These are phyloP conservation scores for Aleiodes leptofemur DNA, from an alignment of 2,888 invertebrate species.

Conservation along the genomic window DNA sequence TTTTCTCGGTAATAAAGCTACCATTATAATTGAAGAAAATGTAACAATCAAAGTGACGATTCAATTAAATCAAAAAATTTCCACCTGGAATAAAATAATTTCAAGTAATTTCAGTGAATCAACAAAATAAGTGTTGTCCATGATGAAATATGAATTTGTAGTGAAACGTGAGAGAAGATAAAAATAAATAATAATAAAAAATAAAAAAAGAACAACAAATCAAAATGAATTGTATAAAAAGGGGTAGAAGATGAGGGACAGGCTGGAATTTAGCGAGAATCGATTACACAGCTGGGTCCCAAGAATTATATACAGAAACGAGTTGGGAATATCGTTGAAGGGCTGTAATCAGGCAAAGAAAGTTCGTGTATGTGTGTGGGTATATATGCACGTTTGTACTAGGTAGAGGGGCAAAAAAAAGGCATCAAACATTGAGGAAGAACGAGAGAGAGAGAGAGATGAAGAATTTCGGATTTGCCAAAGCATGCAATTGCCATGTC, in stretches of 20 bases:
- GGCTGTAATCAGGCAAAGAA: slow-evolving; percentile 43
- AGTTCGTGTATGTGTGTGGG: slow-evolving; percentile 14
- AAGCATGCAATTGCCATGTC: slow-evolving; percentile 37
- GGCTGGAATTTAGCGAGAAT: slow-evolving; percentile 44
- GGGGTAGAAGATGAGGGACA: slow-evolving; percentile 11
- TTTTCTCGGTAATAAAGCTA: slow-evolving; percentile 40
- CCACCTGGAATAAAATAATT: too few species aligned
- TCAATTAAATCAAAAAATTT: not conserved
- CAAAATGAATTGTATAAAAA: slow-evolving; percentile 1
- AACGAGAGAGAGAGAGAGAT: not conserved
- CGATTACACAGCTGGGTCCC: slow-evolving; percentile 40
- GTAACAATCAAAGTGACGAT: slow-evolving; percentile 27
- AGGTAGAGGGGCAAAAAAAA: not conserved
- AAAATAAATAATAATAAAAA: not conserved
- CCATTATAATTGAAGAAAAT: slow-evolving; percentile 28
- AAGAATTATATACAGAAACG: slow-evolving; percentile 42
- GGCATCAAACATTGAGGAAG: slow-evolving; percentile 1
- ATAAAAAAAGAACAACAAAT: not conserved
- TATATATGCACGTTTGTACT: not conserved
- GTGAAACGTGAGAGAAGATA: not conserved
- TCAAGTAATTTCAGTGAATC: too few species aligned
- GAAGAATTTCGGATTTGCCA: not conserved
- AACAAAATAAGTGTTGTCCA: too few species aligned
- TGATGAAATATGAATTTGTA: slow-evolving; percentile 2
- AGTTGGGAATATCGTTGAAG: slow-evolving; percentile 37